Base-by-base conservation (phyloP, 2,113 vertebrate species). In the Trochalopteron elliotii region DNA sequence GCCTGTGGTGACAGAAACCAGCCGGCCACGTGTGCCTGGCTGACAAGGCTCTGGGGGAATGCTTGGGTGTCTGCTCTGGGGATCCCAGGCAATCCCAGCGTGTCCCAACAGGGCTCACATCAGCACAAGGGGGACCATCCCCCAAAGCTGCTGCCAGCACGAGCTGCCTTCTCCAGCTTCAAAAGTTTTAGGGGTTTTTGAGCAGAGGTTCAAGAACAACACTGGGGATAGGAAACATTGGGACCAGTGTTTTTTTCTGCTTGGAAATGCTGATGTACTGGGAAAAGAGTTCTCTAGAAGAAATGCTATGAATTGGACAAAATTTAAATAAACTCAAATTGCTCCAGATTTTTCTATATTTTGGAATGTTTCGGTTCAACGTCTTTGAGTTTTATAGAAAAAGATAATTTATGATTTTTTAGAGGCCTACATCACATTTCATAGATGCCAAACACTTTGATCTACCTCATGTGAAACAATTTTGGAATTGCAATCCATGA, bases 51-150 rank as follows among this genome's bases (percentile, higher is more conserved):
- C 79, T 31, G 42, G 23, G 56, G 11, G 22, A 55, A 50, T 35
- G 70, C 78, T 31, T 53, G 20, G 28, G 77, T 49, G 87, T 39
- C 84, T 42, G n/a, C 37, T 83, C 49, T 2, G 9, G 37, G 28
- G 72, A 87, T 83, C 84, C 84, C 68, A 52, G 84, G 59, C 1
- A 0, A 91, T 81, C 55, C 77, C 81, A 81, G 45, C 0, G 0
- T 37, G 44, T 81, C 81, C 74, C 37, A 61, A 1, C 45, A 47
- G 24, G 61, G 40, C 45, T 65, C 2, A 4, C 1, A 12, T 31
- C 53, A 57, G 47, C 12, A 2, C 11, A 17, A 0, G 0, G 40
- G 33, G 27, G 40, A 39, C 35, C 0, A 0, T n/a, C 33, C 25
- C 65, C 24, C 3, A 85, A 75, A 67, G 56, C 60, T 78, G 65